Conservation (phyloP, 2,888 invertebrate species). For the Hydraecia micacea region DNA sequence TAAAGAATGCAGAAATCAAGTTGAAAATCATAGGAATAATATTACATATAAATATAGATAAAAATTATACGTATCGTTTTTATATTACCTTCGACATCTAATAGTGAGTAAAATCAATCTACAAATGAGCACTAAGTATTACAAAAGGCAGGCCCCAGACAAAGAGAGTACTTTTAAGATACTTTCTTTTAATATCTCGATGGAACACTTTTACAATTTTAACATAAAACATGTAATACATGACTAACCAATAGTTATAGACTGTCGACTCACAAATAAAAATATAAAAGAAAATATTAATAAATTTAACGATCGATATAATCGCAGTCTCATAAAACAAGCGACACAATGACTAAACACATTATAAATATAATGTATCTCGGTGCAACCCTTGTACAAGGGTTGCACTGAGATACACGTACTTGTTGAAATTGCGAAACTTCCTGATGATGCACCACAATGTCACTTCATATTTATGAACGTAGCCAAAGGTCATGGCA, state of each 20-base stretch:
- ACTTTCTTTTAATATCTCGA: constrained; percentile 23
- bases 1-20: constrained; percentile 5
- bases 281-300: constrained; percentile 10
- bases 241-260: constrained; percentile 30
- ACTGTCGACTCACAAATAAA: constrained; percentile 25
- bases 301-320: neutral
- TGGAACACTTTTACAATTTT: constrained; percentile 37
- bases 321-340: constrained; percentile 8
- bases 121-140: neutral
- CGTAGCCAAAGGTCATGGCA: neutral
- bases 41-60: neutral
- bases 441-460: constrained; percentile 37
- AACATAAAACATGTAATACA: constrained; percentile 33
- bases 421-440: constrained; percentile 50
- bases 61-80: neutral
- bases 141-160: constrained; percentile 31
- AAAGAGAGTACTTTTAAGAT: constrained; percentile 31
- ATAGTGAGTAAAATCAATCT: neutral
- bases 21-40: constrained; percentile 14
- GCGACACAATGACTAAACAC: neutral
- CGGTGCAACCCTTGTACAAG: too few relatives aligned
- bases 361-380: too few relatives aligned
- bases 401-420: constrained; percentile 30
- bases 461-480: constrained; percentile 43
- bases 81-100: neutral